Conservation (phyloP, 1,140 invertebrate species). For the Drosophila lacertosa region DNA sequence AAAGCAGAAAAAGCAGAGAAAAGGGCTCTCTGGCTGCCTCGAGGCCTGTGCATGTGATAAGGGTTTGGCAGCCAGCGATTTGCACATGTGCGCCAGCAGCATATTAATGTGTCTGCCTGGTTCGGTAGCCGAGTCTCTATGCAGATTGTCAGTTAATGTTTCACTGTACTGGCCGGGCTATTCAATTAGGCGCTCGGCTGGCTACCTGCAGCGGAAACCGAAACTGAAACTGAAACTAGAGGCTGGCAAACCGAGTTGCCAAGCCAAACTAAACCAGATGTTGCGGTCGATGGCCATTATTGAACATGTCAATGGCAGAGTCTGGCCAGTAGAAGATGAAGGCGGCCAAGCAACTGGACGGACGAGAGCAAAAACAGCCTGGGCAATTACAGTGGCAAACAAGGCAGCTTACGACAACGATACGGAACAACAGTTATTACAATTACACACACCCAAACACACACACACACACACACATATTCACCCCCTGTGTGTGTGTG, state of each 20-base stretch:
- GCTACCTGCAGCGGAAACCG: conserved; percentile 51
- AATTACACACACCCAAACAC: conserved; percentile 56
- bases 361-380: too few species aligned
- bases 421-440: conserved; percentile 69
- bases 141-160: conserved; percentile 40
- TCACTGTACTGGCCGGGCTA: conserved; percentile 36
- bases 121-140: conserved; percentile 7
- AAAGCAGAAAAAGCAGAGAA: conserved; percentile 36
- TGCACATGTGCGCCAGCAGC: conserved; percentile 50
- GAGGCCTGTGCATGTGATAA: conserved; percentile 49
- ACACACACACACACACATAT: background rate
- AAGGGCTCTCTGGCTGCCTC: conserved; percentile 6
- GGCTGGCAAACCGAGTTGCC: background rate
- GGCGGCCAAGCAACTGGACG: background rate
- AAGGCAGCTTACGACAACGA: conserved; percentile 57
- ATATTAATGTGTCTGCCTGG: conserved; percentile 53
- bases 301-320: conserved; percentile 74
- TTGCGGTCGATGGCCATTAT: conserved; percentile 78
- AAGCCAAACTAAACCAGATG: conserved; percentile 70
- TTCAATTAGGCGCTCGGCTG: conserved; percentile 64
- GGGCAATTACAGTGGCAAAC: conserved; percentile 72
- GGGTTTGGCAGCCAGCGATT: conserved; percentile 59
- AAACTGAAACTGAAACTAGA: conserved; percentile 18
- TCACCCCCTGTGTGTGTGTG: conserved; percentile 21
- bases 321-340: background rate